Percentiles rank a stretch among this genome's conserved stretches.
phyloP scores from a whole-genome alignment of 1,140 invertebrate genomes.

The Panagrolaimus sp. region DNA sequence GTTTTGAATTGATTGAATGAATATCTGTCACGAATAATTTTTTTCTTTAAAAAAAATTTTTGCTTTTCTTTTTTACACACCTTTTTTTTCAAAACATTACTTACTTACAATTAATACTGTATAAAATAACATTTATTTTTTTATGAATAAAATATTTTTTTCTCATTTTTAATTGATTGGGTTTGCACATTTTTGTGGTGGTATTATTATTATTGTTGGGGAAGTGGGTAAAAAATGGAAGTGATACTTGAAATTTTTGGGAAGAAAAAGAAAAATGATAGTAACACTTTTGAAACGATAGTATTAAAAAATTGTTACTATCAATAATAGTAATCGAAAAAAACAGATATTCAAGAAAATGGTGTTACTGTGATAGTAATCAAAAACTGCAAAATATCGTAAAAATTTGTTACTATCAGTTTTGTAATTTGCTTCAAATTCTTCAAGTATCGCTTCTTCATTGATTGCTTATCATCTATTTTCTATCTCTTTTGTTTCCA shows the following conservation, averaged over 20 bases:
- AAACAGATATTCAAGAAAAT: no score
- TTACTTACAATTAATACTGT: background rate
- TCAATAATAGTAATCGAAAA: no score
- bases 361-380: no score
- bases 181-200: background rate
- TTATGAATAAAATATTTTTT: slow-evolving; percentile 10
- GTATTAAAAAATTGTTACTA: no score
- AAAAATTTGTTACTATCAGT: background rate
- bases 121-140: slow-evolving; percentile 6
- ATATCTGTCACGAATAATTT: background rate
- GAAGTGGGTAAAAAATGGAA: background rate
- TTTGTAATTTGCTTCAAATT: background rate
- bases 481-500: no score
- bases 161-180: background rate
- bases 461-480: background rate
- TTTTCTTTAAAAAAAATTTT: no score
- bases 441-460: background rate
- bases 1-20: background rate
- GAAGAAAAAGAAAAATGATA: no score
- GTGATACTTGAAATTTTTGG: background rate
- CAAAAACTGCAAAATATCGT: no score
- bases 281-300: no score
- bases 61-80: background rate
- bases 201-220: no score
- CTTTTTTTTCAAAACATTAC: background rate